phyloP scores from a whole-genome alignment of 2,797 vertebrate species.

The Nothura maculosa region DNA sequence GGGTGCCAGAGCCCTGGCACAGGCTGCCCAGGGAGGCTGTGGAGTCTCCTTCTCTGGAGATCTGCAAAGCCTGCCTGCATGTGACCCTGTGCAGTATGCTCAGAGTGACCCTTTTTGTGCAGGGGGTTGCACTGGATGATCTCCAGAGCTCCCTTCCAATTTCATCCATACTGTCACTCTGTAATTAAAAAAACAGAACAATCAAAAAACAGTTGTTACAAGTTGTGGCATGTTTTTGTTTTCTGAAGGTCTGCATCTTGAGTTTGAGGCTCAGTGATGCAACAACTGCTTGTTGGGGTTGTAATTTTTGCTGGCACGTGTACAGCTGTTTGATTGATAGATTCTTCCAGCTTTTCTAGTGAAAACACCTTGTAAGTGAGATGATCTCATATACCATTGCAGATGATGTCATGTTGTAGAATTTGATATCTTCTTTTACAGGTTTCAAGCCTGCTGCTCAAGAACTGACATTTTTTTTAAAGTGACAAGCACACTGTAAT shows the following conservation, averaged over 20 bases:
- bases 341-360: not conserved
- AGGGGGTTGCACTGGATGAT: no score
- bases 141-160: no score
- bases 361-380: not conserved
- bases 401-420: not conserved
- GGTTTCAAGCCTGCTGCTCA: not conserved
- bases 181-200: not conserved
- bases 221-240: not conserved
- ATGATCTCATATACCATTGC: fast-evolving
- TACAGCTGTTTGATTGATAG: not conserved
- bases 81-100: no score
- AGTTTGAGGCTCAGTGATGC: not conserved
- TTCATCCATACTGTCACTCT: no score
- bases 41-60: no score
- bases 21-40: no score
- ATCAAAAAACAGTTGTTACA: not conserved
- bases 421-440: not conserved
- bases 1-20: no score
- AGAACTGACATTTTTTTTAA: not conserved
- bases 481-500: not conserved
- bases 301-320: not conserved
- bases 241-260: not conserved
- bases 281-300: not conserved
- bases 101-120: no score
- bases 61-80: no score